These are phyloP conservation scores for Doris montereyensis DNA, from an alignment of 2,888 invertebrate genomes.

Conservation along the genomic window DNA sequence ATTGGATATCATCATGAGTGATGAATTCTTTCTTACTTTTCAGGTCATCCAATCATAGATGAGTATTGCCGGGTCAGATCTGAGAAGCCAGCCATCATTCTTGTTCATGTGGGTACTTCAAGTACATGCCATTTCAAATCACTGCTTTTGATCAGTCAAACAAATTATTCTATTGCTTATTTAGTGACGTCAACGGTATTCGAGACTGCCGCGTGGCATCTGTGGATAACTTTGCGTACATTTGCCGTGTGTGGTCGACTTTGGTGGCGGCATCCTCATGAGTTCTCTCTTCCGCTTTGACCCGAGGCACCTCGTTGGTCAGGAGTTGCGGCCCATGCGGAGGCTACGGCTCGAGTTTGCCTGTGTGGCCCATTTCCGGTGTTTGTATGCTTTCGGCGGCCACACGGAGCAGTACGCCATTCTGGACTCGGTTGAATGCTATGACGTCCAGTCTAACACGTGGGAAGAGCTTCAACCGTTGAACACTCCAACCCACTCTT, in stretches of 20 bases:
- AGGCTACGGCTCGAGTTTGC: slow-evolving; percentile 68
- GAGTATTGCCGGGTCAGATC: slow-evolving; percentile 56
- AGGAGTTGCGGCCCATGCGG: slow-evolving; percentile 68
- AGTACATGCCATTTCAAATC: slow-evolving; percentile 71
- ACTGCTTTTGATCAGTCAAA: slow-evolving; percentile 64
- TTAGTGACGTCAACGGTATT: slow-evolving; percentile 68
- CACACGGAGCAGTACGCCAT: slow-evolving; percentile 66
- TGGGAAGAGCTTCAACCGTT: slow-evolving; percentile 68
- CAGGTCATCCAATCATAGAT: slow-evolving; percentile 62
- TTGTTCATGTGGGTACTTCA: slow-evolving; percentile 66
- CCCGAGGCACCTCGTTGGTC: slow-evolving; percentile 67
- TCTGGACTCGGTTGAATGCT: slow-evolving; percentile 69
- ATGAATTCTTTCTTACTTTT: not conserved
- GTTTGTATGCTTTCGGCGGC: slow-evolving; percentile 69
- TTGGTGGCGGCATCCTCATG: slow-evolving; percentile 71
- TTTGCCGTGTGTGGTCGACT: slow-evolving; percentile 71
- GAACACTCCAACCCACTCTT: slow-evolving; percentile 66
- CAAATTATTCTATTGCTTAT: slow-evolving; percentile 64
- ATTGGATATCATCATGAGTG: not conserved
- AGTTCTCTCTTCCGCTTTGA: slow-evolving; percentile 70
- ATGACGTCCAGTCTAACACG: slow-evolving; percentile 66
- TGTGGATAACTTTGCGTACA: slow-evolving; percentile 70
- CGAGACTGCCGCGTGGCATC: slow-evolving; percentile 67
- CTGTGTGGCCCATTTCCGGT: slow-evolving; percentile 59
- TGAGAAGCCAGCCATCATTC: slow-evolving; percentile 56